phyloP scores from a whole-genome alignment of 1,140 invertebrate genomes.

The Leptestheria dahalacensis region DNA sequence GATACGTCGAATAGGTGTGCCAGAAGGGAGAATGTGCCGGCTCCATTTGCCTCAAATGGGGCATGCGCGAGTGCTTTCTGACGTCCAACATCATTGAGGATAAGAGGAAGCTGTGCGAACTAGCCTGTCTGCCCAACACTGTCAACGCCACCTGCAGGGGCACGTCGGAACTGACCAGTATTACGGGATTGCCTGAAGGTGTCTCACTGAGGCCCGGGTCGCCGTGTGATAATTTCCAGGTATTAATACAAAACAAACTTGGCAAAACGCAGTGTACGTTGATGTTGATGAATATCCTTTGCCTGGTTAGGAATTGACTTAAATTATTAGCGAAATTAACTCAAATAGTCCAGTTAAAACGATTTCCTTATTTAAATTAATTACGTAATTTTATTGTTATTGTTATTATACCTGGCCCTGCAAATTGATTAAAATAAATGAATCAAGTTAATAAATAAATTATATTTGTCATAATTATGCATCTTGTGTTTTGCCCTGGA shows the following conservation, averaged over 20 bases:
- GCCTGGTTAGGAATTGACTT: not conserved
- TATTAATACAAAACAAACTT: slow-evolving; percentile 28
- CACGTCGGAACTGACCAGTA: slow-evolving; percentile 56
- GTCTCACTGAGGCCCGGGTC: slow-evolving; percentile 83
- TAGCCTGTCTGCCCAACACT: slow-evolving; percentile 81
- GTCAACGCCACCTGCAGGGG: slow-evolving; percentile 59
- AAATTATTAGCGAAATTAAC: not conserved
- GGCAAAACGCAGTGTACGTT: not conserved
- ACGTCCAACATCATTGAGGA: slow-evolving; percentile 67
- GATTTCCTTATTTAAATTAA: no score
- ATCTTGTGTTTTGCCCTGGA: no score
- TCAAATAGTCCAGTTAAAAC: no score
- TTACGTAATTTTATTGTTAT: no score
- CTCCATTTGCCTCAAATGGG: slow-evolving; percentile 88
- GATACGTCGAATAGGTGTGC: slow-evolving; percentile 46
- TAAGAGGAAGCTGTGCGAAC: slow-evolving; percentile 78
- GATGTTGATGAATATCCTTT: not conserved
- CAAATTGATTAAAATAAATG: no score
- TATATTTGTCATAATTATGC: no score
- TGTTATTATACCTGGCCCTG: no score
- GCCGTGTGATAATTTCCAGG: slow-evolving; percentile 96
- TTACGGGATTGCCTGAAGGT: slow-evolving; percentile 57
- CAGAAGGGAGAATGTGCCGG: slow-evolving; percentile 84
- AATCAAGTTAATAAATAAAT: no score
- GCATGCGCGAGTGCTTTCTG: slow-evolving; percentile 90